A percentile compares a stretch with the other conserved stretches of the same genome.
phyloP scores from a whole-genome alignment of 2,888 invertebrate species.

The Subacronicta megacephala region DNA sequence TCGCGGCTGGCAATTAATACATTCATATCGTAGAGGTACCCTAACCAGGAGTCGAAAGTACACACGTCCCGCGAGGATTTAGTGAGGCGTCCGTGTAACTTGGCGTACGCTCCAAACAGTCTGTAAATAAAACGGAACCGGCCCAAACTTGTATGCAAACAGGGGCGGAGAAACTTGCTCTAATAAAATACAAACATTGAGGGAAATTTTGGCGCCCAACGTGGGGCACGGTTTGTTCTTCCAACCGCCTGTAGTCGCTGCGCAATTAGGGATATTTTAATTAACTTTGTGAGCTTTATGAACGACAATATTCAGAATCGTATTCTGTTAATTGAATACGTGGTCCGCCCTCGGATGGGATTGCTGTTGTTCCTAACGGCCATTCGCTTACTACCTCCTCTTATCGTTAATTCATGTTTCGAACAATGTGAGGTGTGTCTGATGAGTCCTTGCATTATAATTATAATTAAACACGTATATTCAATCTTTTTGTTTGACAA shows the following conservation, averaged over 20 bases:
- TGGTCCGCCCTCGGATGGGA: conserved; percentile 65
- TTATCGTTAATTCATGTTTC: conserved; percentile 64
- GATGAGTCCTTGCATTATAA: conserved; percentile 15
- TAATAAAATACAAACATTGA: conserved; percentile 86
- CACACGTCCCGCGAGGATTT: conserved; percentile 49
- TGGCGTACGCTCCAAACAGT: conserved; percentile 53
- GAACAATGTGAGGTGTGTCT: conserved; percentile 34
- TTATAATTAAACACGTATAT: conserved; percentile 12
- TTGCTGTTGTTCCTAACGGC: conserved; percentile 69
- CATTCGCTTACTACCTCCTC: conserved; percentile 65
- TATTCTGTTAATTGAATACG: conserved; percentile 83
- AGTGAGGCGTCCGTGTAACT: conserved; percentile 57
- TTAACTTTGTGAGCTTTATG: conserved; percentile 82
- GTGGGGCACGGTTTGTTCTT: conserved; percentile 51
- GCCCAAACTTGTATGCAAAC: conserved; percentile 74
- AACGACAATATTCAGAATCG: conserved; percentile 79
- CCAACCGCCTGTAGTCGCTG: conserved; percentile 57
- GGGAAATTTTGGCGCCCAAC: conserved; percentile 66
- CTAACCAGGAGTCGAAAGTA: conserved; percentile 25
- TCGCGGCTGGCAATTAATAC: conserved; percentile 40
- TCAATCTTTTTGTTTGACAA: conserved; percentile 13
- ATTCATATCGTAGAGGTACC: conserved; percentile 26
- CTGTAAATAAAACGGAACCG: conserved; percentile 62
- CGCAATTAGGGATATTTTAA: conserved; percentile 81
- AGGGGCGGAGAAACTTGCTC: conserved; percentile 76